These are phyloP conservation scores for Embidobia sp. DNA, from an alignment of 2,888 invertebrate genomes.

Conservation along the genomic window DNA sequence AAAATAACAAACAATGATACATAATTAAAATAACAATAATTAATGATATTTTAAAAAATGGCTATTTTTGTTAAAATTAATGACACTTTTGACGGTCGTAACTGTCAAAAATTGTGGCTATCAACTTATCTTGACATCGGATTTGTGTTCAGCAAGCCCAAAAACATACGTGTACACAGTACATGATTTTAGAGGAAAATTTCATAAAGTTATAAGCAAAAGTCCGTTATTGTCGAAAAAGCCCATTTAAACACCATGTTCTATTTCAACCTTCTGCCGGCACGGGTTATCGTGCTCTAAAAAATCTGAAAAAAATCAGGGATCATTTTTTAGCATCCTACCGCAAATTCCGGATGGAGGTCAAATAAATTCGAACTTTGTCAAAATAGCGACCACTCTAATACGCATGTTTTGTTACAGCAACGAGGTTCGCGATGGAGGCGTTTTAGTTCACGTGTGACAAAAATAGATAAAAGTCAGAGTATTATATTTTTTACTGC, in stretches of 20 bases:
- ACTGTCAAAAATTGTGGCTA: slow-evolving; percentile 4
- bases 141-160: slow-evolving; percentile 8
- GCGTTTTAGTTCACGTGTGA: too few species aligned
- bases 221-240: slow-evolving; percentile 9
- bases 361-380: too few species aligned
- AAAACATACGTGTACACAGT: not conserved
- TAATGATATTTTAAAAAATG: not conserved
- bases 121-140: not conserved
- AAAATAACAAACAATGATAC: not conserved
- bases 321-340: too few species aligned
- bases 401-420: too few species aligned
- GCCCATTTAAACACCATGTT: slow-evolving; percentile 7
- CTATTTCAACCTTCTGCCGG: not conserved
- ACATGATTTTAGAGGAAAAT: not conserved
- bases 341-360: too few species aligned
- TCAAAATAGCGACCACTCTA: too few species aligned
- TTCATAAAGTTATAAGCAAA: slow-evolving; percentile 1
- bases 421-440: too few species aligned
- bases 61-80: slow-evolving; percentile 7
- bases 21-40: not conserved
- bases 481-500: too few species aligned
- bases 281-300: too few species aligned
- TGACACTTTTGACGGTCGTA: slow-evolving; percentile 4
- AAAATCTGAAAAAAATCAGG: too few species aligned
- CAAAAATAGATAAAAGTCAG: too few species aligned